These are phyloP conservation scores for Empidonax alnorum DNA, from an alignment of 2,113 vertebrate species.

Conservation along the genomic window DNA sequence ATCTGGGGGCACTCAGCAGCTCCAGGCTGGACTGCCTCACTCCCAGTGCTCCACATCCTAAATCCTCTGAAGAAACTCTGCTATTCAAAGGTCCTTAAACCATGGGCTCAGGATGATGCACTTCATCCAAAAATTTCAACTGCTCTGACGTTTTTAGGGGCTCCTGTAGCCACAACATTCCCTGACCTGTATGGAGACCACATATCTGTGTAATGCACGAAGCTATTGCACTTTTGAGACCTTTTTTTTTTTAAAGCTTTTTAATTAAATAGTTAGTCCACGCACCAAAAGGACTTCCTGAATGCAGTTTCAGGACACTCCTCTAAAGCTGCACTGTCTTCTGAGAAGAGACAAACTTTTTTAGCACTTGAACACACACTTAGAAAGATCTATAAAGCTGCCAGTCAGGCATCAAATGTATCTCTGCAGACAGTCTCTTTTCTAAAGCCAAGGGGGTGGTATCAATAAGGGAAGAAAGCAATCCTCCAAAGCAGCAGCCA, in stretches of 20 bases:
- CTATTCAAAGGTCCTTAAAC: background rate
- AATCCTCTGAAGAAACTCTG: background rate
- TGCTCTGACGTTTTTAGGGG: background rate
- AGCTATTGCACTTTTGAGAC: constrained; percentile 55
- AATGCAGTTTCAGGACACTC: background rate
- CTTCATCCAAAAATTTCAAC: background rate
- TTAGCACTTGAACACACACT: background rate
- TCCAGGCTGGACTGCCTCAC: background rate
- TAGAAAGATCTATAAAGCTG: background rate
- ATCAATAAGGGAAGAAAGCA: background rate
- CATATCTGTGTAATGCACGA: fast-evolving
- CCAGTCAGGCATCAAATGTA: background rate
- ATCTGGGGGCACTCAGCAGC: background rate
- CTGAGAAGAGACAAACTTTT: background rate
- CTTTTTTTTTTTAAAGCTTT: constrained; percentile 67
- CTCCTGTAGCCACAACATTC: background rate
- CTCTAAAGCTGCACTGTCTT: background rate
- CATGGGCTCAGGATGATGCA: fast-evolving
- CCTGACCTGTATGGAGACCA: background rate
- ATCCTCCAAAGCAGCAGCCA: background rate
- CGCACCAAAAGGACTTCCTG: constrained; percentile 37
- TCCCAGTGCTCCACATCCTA: background rate
- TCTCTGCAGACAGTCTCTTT: background rate
- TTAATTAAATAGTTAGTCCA: constrained; percentile 73
- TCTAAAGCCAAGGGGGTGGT: background rate